A percentile compares a stretch with the other conserved stretches of the same genome.
Evolutionary conservation across 2,797 vertebrate species (phyloP).

Genomic region (Nannoperca obscura): DNA sequence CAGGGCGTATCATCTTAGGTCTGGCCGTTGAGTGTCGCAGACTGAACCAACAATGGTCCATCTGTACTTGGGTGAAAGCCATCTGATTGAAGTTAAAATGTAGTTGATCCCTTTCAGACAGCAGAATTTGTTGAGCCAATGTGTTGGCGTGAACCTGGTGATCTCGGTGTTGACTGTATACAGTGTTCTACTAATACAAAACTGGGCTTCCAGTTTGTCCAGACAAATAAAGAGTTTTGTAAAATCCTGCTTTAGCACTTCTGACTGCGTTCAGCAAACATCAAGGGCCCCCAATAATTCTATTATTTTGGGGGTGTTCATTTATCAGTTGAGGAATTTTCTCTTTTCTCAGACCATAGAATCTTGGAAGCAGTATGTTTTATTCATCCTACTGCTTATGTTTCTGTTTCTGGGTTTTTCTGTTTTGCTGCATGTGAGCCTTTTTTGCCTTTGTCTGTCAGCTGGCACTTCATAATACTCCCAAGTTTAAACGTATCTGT

Average conservation of each 20-base stretch:
- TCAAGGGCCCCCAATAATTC: neutral
- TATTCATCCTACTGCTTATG: neutral
- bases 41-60: slow-evolving; percentile 1
- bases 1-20: neutral
- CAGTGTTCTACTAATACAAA: neutral
- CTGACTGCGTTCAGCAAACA: neutral
- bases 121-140: neutral
- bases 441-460: neutral
- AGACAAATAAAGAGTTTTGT: neutral
- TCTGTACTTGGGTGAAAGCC: neutral
- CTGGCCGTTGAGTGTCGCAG: neutral
- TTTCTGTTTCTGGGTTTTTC: neutral
- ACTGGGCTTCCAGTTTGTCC: neutral
- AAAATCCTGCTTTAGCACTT: neutral
- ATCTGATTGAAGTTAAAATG: slow-evolving; percentile 5
- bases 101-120: neutral
- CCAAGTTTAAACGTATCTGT: neutral
- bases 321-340: neutral
- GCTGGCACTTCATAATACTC: neutral
- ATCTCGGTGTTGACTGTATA: neutral
- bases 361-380: neutral
- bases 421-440: neutral
- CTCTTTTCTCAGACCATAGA: neutral
- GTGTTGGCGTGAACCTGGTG: neutral
- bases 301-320: neutral